Conservation (phyloP, 2,113 vertebrate species). For the Falco punctatus region DNA sequence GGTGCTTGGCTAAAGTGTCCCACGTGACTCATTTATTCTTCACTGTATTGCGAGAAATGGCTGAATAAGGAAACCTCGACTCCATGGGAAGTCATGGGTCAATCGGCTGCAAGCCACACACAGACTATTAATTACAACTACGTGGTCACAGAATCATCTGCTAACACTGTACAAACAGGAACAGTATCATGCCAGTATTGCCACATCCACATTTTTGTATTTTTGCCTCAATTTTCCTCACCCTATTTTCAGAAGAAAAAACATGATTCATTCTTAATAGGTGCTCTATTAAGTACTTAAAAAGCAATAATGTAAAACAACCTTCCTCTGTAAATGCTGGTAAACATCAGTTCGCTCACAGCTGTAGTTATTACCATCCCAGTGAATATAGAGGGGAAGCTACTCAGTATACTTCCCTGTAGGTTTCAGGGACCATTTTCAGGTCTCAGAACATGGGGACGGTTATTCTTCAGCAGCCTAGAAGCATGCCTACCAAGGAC, state of each 20-base stretch:
- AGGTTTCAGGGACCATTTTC: background rate
- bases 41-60: background rate
- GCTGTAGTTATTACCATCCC: background rate
- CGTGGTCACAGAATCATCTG: background rate
- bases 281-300: background rate
- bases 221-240: constrained; percentile 23
- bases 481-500: background rate
- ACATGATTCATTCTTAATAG: constrained; percentile 23
- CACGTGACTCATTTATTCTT: background rate
- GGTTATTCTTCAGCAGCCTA: background rate
- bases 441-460: background rate
- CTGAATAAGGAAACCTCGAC: background rate
- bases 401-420: background rate
- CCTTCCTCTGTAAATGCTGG: background rate
- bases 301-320: background rate
- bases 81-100: constrained; percentile 26
- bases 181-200: background rate
- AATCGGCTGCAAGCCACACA: background rate
- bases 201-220: constrained; percentile 33
- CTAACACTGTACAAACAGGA: constrained; percentile 14
- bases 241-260: background rate
- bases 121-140: constrained; percentile 34
- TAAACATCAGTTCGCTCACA: background rate
- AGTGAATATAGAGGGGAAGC: background rate
- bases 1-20: background rate